Evolutionary conservation across 2,113 vertebrate species (phyloP).

Genomic region (Engystomops pustulosus): DNA sequence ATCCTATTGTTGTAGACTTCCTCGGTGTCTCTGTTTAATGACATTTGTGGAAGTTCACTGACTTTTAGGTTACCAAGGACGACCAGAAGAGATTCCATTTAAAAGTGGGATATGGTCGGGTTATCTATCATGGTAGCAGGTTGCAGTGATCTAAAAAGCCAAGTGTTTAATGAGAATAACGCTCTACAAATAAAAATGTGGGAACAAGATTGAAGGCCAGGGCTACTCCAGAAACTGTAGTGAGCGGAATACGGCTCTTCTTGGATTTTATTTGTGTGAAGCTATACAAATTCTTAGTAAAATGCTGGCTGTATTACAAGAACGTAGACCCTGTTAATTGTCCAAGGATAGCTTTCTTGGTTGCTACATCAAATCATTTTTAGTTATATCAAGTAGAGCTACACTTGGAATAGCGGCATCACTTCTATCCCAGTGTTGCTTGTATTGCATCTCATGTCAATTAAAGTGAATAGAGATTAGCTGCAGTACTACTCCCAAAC

Average conservation of each 20-base stretch:
- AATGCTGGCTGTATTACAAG: constrained; percentile 19
- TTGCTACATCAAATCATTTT: not conserved
- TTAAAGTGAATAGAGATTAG: too few relatives aligned
- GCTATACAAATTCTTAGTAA: not conserved
- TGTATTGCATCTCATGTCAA: not conserved
- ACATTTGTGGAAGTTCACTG: constrained; percentile 45
- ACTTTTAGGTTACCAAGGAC: constrained; percentile 22
- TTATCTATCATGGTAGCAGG: constrained; percentile 50
- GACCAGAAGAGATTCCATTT: constrained; percentile 12
- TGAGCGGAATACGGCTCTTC: not conserved
- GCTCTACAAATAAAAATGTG: constrained; percentile 15
- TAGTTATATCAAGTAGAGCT: not conserved
- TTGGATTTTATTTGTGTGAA: constrained; percentile 37
- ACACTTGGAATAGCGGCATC: not conserved
- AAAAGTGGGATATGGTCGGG: constrained; percentile 15
- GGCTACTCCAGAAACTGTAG: not conserved
- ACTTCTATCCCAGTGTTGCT: not conserved
- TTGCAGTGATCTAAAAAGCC: constrained; percentile 33
- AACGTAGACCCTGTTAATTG: not conserved
- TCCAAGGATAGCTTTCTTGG: not conserved
- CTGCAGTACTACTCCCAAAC: too few relatives aligned
- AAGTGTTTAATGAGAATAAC: not conserved
- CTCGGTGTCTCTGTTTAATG: constrained; percentile 5
- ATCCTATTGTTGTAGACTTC: constrained; percentile 24
- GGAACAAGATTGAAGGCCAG: not conserved